Percentiles rank a stretch among this genome's conserved stretches.
Evolutionary conservation across 2,113 vertebrate species (phyloP).

Genomic region (Misgurnus mizolepis): DNA sequence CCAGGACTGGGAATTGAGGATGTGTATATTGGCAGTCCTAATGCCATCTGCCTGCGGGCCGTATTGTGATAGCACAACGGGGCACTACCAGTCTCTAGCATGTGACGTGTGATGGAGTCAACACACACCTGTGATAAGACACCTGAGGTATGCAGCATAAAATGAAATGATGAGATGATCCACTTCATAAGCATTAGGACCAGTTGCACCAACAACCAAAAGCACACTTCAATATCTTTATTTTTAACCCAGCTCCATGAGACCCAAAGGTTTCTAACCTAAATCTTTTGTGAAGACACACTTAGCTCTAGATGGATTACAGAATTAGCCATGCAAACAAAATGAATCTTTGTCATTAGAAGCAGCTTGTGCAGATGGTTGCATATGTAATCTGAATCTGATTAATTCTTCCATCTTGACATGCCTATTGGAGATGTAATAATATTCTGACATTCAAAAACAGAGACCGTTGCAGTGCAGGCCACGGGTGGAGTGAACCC

Average conservation of each 20-base stretch:
- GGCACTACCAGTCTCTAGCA: constrained; percentile 24
- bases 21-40: constrained; percentile 22
- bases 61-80: constrained; percentile 40
- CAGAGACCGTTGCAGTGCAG: constrained; percentile 1
- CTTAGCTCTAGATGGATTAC: not conserved
- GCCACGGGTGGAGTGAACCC: constrained; percentile 39
- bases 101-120: constrained; percentile 45
- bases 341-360: constrained; percentile 20
- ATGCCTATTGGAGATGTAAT: constrained; percentile 56
- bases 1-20: constrained; percentile 11
- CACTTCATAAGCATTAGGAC: not conserved
- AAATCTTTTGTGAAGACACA: constrained; percentile 24
- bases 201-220: not conserved
- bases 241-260: not conserved
- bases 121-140: constrained; percentile 50
- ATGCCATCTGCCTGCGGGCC: constrained; percentile 56
- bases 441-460: constrained; percentile 48
- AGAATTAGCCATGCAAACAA: constrained; percentile 42
- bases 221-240: not conserved
- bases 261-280: constrained; percentile 19
- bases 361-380: constrained; percentile 53
- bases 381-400: constrained; percentile 59
- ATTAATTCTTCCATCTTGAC: constrained; percentile 56
- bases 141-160: constrained; percentile 34
- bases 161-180: not conserved